A percentile compares a stretch with the other conserved stretches of the same genome.
Evolutionary conservation across 2,113 vertebrate genomes (phyloP).

Genomic region (Artemisiospiza belli): DNA sequence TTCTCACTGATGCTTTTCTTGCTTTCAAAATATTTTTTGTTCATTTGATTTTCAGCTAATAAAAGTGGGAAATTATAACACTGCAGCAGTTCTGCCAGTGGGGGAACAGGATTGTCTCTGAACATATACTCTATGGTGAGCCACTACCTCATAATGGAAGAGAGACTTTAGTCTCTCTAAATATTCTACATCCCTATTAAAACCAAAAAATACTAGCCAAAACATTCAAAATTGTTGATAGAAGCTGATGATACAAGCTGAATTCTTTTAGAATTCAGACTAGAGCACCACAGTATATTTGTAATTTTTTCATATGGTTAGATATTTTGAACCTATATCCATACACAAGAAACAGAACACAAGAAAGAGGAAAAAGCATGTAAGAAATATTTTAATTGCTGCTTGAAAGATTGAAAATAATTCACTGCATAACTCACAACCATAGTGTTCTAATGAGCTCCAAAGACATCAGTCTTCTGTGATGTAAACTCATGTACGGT

Average conservation of each 20-base stretch:
- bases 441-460: not conserved
- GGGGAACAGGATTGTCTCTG: not conserved
- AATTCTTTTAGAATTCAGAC: not conserved
- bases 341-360: not conserved
- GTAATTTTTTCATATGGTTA: not conserved
- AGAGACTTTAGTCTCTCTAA: not conserved
- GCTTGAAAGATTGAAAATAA: not conserved
- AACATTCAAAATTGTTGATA: not conserved
- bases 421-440: not conserved
- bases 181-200: not conserved
- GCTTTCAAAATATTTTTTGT: not conserved
- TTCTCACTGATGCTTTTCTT: not conserved
- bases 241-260: not conserved
- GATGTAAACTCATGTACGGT: not conserved
- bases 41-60: not conserved
- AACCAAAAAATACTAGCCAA: not conserved
- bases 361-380: not conserved
- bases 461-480: not conserved
- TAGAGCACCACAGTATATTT: not conserved
- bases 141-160: not conserved
- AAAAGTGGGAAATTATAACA: not conserved
- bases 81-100: not conserved
- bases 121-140: not conserved
- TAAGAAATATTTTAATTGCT: not conserved
- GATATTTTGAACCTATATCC: not conserved